Base-by-base conservation (phyloP, 2,797 vertebrate genomes). In the Anolis apletophallus region DNA sequence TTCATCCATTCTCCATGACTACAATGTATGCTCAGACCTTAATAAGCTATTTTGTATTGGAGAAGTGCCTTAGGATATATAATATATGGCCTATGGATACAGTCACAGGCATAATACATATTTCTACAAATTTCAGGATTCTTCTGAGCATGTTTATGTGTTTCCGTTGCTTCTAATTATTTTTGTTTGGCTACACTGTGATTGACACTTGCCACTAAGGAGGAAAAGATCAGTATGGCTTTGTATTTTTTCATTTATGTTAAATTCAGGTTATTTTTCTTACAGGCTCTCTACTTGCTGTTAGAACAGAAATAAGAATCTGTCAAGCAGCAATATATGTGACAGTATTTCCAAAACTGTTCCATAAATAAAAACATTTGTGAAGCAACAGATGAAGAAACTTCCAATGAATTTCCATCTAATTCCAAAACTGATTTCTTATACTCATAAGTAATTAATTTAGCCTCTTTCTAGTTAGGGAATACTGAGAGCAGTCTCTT, bases 401-500 rank as follows among this genome's bases (percentile, higher is more conserved):
- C 29, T 76, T 54, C 34, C 54, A 36, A 81, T 78, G 54, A 73
- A 54, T 26, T 32, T 67, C 80, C 6, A 67, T 72, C 36, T 57
- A 85, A 87, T 78, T 77, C 50, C 74, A 40, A 88, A 88, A 68
- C 3, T 74, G 55, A 93, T 81, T 91, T 85, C 34, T 92, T 86
- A 83, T 91, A 75, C 59, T 74, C 61, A 19, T n/a, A 88, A 74
- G 77, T 88, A 85, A 81, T 36, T 79, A 67, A 36, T 79, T 81
- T 3, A 36, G 59, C 32, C 83, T 90, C 88, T 69, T 19, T 68
- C 32, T 88, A 1, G 68, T 88, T 87, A 78, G 74, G 55, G 46
- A 94, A 91, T 92, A 93, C 90, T 81, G 77, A 88, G 90, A 92
- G 77, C 80, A 91, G 89, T 73, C 64, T 79, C 81, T 68, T 88